Base-by-base conservation (phyloP, 2,113 vertebrate genomes). In the Petrocephalus zakoni region DNA sequence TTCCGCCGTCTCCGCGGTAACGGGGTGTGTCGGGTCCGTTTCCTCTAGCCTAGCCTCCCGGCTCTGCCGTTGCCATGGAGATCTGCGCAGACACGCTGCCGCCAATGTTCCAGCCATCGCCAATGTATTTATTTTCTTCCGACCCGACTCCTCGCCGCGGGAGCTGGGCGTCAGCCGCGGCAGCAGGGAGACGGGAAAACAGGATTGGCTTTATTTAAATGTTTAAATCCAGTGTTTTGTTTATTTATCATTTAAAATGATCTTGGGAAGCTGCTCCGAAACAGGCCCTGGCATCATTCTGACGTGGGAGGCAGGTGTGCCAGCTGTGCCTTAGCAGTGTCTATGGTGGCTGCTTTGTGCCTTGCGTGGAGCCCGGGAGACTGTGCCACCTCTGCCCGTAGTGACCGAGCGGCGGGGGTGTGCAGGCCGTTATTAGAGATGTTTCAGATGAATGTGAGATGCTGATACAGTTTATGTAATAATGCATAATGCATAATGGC, bases 61-160 rank as follows among this genome's bases (percentile, higher is more conserved):
- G 22, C n/a, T 46, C 29, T 53, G 25, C 72, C 6, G 86, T 87
- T 86, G 34, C 49, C 88, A 89, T 89, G 61, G 68, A 13, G 68
- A 87, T 86, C 37, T 21, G n/a, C 34, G 37, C 88, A 55, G n/a
- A 58, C 47, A 42, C 6, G 81, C 42, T 52, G 81, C 47, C 72
- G 89, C 75, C 86, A 53, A 11, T 46, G 42, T 64, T 88, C 42
- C 89, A 83, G 34, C 13, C 49, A 81, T 42, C 49, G 52, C 42
- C 22, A 11, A 42, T 68, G 61, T 68, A 4, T 72, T 42, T 87
- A 72, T 64, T 88, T 11, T 53, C 29, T 17, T 52, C 4, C 42
- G 29, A 34, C 22, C 64, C 25, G 81, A 25, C 46, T n/a, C 19
- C 58, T 52, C 86, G 47, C 49, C 17, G 1, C 25, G 1, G 15